These are phyloP conservation scores for Carabus problematicus DNA, from an alignment of 2,888 invertebrate genomes.

Conservation along the genomic window DNA sequence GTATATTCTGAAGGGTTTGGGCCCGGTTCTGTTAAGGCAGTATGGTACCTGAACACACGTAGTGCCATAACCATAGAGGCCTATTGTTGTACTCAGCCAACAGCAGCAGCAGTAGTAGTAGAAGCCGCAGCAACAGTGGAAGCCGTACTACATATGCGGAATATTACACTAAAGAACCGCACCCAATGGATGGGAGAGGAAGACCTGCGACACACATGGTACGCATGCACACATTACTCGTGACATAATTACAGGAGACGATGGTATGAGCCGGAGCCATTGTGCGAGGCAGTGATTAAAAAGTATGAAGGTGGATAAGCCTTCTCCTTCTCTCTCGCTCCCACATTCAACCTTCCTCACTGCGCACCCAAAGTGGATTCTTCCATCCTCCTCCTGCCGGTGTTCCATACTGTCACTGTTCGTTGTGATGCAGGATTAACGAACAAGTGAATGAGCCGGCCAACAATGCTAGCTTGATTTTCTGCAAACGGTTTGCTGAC, in stretches of 20 bases:
- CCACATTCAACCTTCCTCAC: slow-evolving; percentile 15
- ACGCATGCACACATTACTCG: background rate
- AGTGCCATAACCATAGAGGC: too few species aligned
- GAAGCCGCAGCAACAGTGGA: too few species aligned
- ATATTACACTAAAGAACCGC: too few species aligned
- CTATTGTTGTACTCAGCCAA: too few species aligned
- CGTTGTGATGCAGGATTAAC: slow-evolving; percentile 25
- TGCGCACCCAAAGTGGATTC: slow-evolving; percentile 22
- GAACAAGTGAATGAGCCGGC: slow-evolving; percentile 17
- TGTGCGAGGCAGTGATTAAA: slow-evolving; percentile 31
- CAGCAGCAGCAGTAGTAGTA: too few species aligned
- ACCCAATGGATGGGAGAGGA: background rate
- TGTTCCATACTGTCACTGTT: too few species aligned
- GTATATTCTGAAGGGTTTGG: background rate
- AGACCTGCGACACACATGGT: background rate
- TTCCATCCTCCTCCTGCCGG: background rate
- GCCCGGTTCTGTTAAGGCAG: background rate
- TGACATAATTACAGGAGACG: slow-evolving; percentile 23
- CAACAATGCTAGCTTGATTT: slow-evolving; percentile 30
- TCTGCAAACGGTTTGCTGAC: slow-evolving; percentile 14
- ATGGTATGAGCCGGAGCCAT: slow-evolving; percentile 21
- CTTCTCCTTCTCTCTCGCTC: slow-evolving; percentile 1
- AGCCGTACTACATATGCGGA: too few species aligned
- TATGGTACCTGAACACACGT: too few species aligned
- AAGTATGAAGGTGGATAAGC: slow-evolving; percentile 36